These are phyloP conservation scores for Dorcus hopei DNA, from an alignment of 2,888 invertebrate genomes.

Conservation along the genomic window DNA sequence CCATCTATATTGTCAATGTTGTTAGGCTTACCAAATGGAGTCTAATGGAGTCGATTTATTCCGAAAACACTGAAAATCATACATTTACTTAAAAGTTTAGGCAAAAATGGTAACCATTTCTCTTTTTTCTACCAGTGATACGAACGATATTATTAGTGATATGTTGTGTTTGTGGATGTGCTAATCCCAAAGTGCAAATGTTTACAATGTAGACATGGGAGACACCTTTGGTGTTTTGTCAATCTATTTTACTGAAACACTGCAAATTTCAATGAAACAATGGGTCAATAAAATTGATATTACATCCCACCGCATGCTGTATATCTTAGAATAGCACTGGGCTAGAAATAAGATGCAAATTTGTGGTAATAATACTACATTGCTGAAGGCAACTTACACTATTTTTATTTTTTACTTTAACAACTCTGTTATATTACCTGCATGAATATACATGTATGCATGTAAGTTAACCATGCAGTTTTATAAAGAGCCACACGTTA, in stretches of 20 bases:
- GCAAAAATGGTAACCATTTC: conserved; percentile 51
- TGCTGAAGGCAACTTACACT: conserved; percentile 37
- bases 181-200: conserved; percentile 45
- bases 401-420: conserved; percentile 22
- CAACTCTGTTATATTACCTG: background rate
- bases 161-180: conserved; percentile 42
- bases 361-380: conserved; percentile 25
- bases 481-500: too few species aligned
- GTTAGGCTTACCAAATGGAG: conserved; percentile 61
- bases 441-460: too few species aligned
- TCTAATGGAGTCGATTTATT: conserved; percentile 63
- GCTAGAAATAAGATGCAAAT: conserved; percentile 3
- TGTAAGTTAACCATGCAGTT: conserved; percentile 20
- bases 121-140: conserved; percentile 35
- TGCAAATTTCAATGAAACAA: conserved; percentile 17
- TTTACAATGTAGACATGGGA: conserved; percentile 53
- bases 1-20: conserved; percentile 82
- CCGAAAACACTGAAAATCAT: conserved; percentile 62
- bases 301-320: conserved; percentile 3
- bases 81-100: conserved; percentile 48
- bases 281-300: conserved; percentile 6
- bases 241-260: conserved; percentile 42
- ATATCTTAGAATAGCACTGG: background rate
- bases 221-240: conserved; percentile 52
- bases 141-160: conserved; percentile 36